Evolutionary conservation across 2,797 vertebrate genomes (phyloP).

Genomic region (Coccyzus lansbergi): DNA sequence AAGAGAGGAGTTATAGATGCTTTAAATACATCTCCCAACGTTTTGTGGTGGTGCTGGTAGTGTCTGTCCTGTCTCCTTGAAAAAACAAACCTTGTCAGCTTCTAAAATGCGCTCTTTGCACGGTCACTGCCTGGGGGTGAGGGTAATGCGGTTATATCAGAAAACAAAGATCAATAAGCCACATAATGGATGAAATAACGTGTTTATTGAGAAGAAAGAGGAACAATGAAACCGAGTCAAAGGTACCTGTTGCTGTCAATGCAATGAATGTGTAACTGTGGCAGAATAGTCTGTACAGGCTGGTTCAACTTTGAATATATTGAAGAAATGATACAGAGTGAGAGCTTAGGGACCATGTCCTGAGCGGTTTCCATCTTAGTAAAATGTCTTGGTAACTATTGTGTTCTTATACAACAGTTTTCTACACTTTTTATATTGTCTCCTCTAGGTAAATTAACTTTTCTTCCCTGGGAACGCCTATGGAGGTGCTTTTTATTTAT

Average conservation of each 20-base stretch:
- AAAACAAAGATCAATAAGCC: background rate
- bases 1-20: background rate
- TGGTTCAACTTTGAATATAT: background rate
- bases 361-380: background rate
- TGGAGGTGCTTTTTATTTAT: background rate
- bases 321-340: background rate
- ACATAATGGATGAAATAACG: background rate
- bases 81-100: background rate
- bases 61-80: background rate
- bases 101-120: background rate
- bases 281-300: background rate
- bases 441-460: background rate
- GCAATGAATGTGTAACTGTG: background rate
- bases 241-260: background rate
- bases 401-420: background rate
- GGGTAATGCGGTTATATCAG: accelerated
- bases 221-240: background rate
- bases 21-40: background rate
- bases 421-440: background rate
- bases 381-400: background rate
- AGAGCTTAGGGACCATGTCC: background rate
- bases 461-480: background rate
- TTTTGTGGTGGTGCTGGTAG: background rate
- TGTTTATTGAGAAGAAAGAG: conserved; percentile 45
- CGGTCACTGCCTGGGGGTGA: background rate